Percentiles rank a stretch among this genome's conserved stretches.
Conservation (phyloP, 2,888 invertebrate genomes). For the Homarus gammarus region DNA sequence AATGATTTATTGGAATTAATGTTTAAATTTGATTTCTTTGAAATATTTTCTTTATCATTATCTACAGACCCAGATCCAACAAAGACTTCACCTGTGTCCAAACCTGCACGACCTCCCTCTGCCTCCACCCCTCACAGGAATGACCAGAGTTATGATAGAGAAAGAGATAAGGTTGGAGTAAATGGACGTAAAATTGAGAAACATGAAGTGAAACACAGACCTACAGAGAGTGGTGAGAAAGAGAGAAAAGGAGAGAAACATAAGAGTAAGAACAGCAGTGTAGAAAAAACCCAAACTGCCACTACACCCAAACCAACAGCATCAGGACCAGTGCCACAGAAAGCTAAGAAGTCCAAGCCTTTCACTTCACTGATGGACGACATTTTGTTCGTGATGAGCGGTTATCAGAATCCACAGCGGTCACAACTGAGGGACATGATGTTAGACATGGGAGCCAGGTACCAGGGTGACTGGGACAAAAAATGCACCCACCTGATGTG, state of each 20-base stretch:
- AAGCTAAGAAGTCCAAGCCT: conserved; percentile 77
- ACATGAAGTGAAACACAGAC: conserved; percentile 6
- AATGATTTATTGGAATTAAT: no score
- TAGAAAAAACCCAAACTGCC: neutral
- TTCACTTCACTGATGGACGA: conserved; percentile 84
- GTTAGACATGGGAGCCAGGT: conserved; percentile 88
- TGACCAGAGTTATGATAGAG: conserved; percentile 1
- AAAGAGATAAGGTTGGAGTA: neutral
- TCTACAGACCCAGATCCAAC: neutral
- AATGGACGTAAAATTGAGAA: neutral
- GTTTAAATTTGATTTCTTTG: no score
- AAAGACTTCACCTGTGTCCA: neutral
- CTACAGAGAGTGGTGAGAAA: conserved; percentile 10
- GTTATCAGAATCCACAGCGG: conserved; percentile 89
- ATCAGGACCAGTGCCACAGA: neutral
- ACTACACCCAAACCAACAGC: conserved; percentile 13
- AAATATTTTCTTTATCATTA: neutral
- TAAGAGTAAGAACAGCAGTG: neutral
- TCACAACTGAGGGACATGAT: conserved; percentile 85
- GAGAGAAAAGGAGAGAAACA: conserved; percentile 19
- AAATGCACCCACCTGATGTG: conserved; percentile 92
- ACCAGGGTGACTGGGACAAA: conserved; percentile 87
- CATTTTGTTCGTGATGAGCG: conserved; percentile 90
- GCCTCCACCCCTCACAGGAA: neutral
- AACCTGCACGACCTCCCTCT: neutral